Evolutionary conservation across 1,140 invertebrate genomes (phyloP), one percentile per base, ranked within the genome.

Genomic region (Lordiphosa stackelbergi): DNA sequence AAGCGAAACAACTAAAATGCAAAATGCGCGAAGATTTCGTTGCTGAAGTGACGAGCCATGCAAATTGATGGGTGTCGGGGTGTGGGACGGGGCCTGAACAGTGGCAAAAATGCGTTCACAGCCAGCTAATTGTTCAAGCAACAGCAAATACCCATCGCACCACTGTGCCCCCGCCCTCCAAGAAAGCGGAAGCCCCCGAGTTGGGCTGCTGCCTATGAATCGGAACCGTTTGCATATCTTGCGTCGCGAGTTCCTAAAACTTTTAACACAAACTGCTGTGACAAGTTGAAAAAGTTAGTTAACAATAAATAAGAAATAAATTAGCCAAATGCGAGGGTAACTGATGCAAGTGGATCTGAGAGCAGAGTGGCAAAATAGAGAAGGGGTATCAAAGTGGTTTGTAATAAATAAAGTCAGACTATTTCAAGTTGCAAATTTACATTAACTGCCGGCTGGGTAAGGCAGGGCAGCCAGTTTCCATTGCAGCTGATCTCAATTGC

Each of bases 1-100:
- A 66, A 63, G 65, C 69, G 66, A 70, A 79, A 69, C 70, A 73
- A 60, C 61, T 57, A 56, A 79, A 79, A 79, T 74, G 74, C 66
- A 69, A 73, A 70, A 74, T 70, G 66, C 70, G 66, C 59, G 43
- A 70, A 66, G 74, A 78, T 79, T 79, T 73, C 52, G 42, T 63
- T 37, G 45, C 55, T 47, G 40, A 78, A 73, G 65, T 73, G 73
- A 73, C 65, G 73, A 79, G 59, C 74, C 69, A 79, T 78, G 73
- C 73, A 78, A 77, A 78, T 78, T 77, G 74, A 59, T 56, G 53
- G 53, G 52, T 42, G 13, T 5, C 24, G 34, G 22, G 5, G 31
- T 11, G 10, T 6, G 4, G 35, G 13, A 11, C 16, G 35, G 13
- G 37, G 7, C 36, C 2, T 28, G 34, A 19, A 41, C 51, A 60